These are phyloP conservation scores for Chloropsis hardwickii DNA, from an alignment of 2,113 vertebrate species.

Conservation along the genomic window DNA sequence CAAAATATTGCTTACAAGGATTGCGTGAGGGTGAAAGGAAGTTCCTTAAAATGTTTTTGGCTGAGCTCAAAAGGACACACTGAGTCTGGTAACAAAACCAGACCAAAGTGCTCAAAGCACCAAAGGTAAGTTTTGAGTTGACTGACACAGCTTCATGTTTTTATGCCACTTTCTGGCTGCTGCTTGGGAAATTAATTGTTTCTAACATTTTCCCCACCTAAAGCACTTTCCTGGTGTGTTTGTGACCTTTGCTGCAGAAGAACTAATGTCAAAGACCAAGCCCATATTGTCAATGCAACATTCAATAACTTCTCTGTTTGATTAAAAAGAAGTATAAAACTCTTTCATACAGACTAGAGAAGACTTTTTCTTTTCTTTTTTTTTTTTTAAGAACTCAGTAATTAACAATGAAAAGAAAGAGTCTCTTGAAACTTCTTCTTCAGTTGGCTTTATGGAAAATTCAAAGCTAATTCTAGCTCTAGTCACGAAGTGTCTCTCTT, in stretches of 20 bases:
- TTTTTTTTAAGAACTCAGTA: not conserved
- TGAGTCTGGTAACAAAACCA: not conserved
- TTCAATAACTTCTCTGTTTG: conserved; percentile 13
- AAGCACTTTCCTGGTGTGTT: not conserved
- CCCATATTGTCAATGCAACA: not conserved
- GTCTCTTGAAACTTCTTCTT: conserved; percentile 32
- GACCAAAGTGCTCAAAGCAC: not conserved
- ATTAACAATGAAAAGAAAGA: conserved; percentile 54
- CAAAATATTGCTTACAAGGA: not conserved
- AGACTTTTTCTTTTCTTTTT: not conserved
- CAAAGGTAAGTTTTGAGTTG: not conserved
- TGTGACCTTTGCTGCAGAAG: not conserved
- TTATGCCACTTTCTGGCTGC: not conserved
- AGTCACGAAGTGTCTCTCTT: conserved; percentile 12
- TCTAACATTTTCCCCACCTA: not conserved
- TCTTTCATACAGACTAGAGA: not conserved
- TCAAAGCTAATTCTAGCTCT: conserved; percentile 25
- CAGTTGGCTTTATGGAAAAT: conserved; percentile 36
- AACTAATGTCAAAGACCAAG: not conserved
- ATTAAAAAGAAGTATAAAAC: conserved; percentile 17
- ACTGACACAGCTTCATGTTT: not conserved
- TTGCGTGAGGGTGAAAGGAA: not conserved
- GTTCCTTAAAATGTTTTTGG: not conserved
- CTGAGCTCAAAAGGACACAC: not conserved
- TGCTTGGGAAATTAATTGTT: not conserved